Percentiles rank a stretch among this genome's conserved stretches.
phyloP scores from a whole-genome alignment of 2,888 invertebrate species.

The Parascotia fuliginaria region DNA sequence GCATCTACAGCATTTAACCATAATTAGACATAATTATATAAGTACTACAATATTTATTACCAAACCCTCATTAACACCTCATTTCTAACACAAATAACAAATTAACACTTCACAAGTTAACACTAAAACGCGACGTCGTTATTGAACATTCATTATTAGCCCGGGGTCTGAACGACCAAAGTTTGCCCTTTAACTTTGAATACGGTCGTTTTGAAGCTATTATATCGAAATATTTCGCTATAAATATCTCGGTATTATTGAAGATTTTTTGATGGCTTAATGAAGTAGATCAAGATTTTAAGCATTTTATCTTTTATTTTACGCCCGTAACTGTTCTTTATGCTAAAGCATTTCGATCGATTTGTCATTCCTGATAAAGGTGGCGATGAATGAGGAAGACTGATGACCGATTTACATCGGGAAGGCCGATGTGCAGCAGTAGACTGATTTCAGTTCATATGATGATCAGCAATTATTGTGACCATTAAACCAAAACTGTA shows the following conservation, averaged over 20 bases:
- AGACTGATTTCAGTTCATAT: no score
- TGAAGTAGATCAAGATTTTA: not conserved
- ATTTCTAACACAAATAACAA: constrained; percentile 28
- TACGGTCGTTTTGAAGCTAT: constrained; percentile 45
- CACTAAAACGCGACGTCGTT: constrained; percentile 43
- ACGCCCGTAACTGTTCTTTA: no score
- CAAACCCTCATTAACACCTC: constrained; percentile 1
- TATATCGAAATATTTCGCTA: constrained; percentile 36
- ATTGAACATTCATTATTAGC: constrained; percentile 48
- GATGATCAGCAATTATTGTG: no score
- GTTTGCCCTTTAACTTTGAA: constrained; percentile 47
- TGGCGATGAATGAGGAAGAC: no score
- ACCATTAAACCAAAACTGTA: no score
- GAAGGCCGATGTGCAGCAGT: no score
- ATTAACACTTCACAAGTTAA: constrained; percentile 39
- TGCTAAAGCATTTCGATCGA: no score
- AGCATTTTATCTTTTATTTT: no score
- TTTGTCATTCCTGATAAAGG: no score
- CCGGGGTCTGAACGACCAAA: constrained; percentile 45
- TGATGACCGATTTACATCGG: no score
- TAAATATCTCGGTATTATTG: constrained; percentile 33
- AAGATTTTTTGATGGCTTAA: constrained; percentile 17
- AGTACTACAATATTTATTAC: not conserved
- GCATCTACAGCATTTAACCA: no score
- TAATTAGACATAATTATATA: no score